phyloP scores from a whole-genome alignment of 64 coral and sea anemone genomes.

The Dendrophyllia cribrosa region DNA sequence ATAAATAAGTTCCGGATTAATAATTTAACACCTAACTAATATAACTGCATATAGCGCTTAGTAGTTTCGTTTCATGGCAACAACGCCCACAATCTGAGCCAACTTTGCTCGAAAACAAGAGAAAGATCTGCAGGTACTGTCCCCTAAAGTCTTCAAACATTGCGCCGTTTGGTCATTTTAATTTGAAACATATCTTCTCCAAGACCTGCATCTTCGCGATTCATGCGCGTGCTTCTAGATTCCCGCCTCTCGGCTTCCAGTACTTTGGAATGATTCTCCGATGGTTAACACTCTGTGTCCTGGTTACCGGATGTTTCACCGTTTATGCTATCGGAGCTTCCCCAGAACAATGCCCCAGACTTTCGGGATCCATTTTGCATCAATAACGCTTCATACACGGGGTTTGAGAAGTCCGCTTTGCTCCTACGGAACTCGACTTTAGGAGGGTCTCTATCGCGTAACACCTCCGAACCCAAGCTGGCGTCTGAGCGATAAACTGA shows the following conservation, averaged over 20 bases:
- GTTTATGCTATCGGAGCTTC: background rate
- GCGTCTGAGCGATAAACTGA: constrained; percentile 59
- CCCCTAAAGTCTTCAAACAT: too few relatives aligned
- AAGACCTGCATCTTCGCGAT: background rate
- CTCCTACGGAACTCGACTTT: constrained; percentile 75
- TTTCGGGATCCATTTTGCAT: constrained; percentile 52
- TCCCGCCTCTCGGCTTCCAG: background rate
- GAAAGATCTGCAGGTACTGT: too few relatives aligned
- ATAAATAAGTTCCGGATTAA: too few relatives aligned
- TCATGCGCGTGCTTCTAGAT: background rate
- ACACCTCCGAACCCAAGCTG: constrained; percentile 34
- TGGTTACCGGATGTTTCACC: background rate
- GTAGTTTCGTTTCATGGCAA: too few relatives aligned
- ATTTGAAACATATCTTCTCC: too few relatives aligned
- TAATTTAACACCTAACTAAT: too few relatives aligned
- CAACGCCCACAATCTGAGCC: too few relatives aligned
- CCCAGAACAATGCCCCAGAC: constrained; percentile 25
- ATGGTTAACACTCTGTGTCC: background rate
- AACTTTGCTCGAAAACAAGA: too few relatives aligned
- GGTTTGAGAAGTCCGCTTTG: constrained; percentile 89
- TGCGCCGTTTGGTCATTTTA: too few relatives aligned
- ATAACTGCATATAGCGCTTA: too few relatives aligned
- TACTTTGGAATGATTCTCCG: too few relatives aligned
- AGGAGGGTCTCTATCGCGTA: constrained; percentile 32
- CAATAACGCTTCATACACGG: constrained; percentile 82